These are phyloP conservation scores for Mastomys coucha DNA, from an alignment of 2,113 vertebrate genomes.

Conservation along the genomic window DNA sequence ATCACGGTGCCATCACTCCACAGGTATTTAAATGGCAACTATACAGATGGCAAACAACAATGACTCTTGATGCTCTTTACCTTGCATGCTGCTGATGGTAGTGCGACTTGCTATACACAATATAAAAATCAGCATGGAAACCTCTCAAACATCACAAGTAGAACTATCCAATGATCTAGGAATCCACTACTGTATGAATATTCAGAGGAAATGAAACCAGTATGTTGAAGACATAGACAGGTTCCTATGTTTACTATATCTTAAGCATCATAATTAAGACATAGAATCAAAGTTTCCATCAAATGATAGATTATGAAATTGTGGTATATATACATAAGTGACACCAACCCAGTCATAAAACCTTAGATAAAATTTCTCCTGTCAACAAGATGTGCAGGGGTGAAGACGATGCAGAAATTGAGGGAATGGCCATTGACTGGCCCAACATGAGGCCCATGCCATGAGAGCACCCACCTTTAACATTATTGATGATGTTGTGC, in stretches of 20 bases:
- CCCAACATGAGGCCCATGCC: too few relatives aligned
- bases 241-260: too few relatives aligned
- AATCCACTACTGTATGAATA: neutral
- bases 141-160: neutral
- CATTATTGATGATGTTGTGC: too few relatives aligned
- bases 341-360: neutral
- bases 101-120: neutral
- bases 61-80: neutral
- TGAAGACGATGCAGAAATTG: too few relatives aligned
- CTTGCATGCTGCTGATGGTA: neutral
- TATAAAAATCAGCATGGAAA: neutral
- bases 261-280: neutral
- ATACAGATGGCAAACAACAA: neutral
- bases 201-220: neutral
- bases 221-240: too few relatives aligned
- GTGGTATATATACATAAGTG: neutral
- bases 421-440: too few relatives aligned
- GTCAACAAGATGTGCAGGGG: too few relatives aligned
- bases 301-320: neutral
- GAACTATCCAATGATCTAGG: neutral
- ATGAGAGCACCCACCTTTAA: too few relatives aligned
- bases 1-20: neutral
- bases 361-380: too few relatives aligned
- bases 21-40: neutral
- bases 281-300: neutral